phyloP scores from a whole-genome alignment of 2,888 invertebrate genomes.

The Meganola albula region DNA sequence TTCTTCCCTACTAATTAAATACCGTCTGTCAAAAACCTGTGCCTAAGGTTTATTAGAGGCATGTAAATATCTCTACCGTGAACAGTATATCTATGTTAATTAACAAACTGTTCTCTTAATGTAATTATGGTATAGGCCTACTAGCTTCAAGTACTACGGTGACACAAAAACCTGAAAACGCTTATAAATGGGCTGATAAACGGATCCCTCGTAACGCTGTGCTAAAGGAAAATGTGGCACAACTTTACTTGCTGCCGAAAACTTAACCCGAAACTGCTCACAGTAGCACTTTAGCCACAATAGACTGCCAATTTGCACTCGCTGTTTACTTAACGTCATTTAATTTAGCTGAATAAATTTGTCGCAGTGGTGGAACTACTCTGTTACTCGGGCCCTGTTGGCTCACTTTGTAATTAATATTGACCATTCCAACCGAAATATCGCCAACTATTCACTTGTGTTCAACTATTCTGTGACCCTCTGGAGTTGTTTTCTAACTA shows the following conservation, averaged over 20 bases:
- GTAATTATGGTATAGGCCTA: too few relatives aligned
- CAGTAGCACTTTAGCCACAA: conserved; percentile 34
- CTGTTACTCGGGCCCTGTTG: conserved; percentile 28
- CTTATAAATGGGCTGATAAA: too few relatives aligned
- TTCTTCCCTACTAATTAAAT: too few relatives aligned
- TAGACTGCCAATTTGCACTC: conserved; percentile 47
- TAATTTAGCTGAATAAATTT: conserved; percentile 63
- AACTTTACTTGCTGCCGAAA: conserved; percentile 55
- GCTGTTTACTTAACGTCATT: conserved; percentile 62
- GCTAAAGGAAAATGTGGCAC: conserved; percentile 49
- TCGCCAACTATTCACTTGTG: conserved; percentile 24
- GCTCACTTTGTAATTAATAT: conserved; percentile 54
- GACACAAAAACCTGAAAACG: too few relatives aligned
- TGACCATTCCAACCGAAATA: conserved; percentile 43
- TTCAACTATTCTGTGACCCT: conserved; percentile 21
- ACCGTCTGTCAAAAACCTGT: too few relatives aligned
- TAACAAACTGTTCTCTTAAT: too few relatives aligned
- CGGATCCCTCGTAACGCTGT: conserved; percentile 41
- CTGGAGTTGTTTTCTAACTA: conserved; percentile 22
- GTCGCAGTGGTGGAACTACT: conserved; percentile 22
- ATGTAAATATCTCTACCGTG: too few relatives aligned
- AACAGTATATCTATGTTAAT: too few relatives aligned
- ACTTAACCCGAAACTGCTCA: conserved; percentile 36
- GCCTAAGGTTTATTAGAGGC: too few relatives aligned
- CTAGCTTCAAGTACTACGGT: too few relatives aligned